phyloP scores from a whole-genome alignment of 37 sponge, comb jelly and placozoan genomes.

The Haliclona indistincta region DNA sequence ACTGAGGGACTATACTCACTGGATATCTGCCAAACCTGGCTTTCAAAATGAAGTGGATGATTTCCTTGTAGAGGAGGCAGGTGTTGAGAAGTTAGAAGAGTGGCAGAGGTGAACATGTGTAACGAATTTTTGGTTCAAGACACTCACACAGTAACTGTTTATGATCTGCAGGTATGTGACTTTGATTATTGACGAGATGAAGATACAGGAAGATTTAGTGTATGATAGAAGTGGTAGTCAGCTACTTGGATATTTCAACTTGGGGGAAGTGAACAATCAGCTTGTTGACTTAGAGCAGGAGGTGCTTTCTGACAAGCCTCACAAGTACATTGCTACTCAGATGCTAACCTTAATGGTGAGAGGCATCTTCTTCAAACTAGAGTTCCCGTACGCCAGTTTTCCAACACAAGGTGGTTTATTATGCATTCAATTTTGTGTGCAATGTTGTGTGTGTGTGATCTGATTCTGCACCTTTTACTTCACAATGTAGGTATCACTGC shows the following conservation, averaged over 20 bases:
- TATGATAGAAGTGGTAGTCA: neutral
- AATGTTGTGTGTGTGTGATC: neutral
- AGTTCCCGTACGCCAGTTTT: conserved; percentile 19
- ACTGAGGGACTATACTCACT: conserved; percentile 52
- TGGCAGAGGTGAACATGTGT: conserved; percentile 21
- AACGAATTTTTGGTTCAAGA: neutral
- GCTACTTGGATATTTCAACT: conserved; percentile 6
- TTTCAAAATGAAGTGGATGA: conserved; percentile 36
- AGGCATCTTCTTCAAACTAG: conserved; percentile 21
- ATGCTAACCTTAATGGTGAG: conserved; percentile 44
- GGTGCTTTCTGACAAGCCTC: neutral
- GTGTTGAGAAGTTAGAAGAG: conserved; percentile 9
- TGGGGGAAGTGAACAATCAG: conserved; percentile 5
- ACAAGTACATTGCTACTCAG: conserved; percentile 2
- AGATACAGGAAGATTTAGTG: conserved; percentile 13
- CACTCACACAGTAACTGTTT: too few relatives aligned
- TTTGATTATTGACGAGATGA: conserved; percentile 14
- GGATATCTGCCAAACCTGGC: conserved; percentile 24
- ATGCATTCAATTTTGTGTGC: neutral
- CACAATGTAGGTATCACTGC: conserved; percentile 3
- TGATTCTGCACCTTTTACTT: neutral
- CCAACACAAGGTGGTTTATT: conserved; percentile 7
- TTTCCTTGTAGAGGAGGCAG: conserved; percentile 28
- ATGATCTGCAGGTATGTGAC: neutral
- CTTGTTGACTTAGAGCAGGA: neutral